Percentiles rank a stretch among this genome's conserved stretches.
Evolutionary conservation across 2,888 invertebrate genomes (phyloP).

Genomic region (Hypsopygia costalis): DNA sequence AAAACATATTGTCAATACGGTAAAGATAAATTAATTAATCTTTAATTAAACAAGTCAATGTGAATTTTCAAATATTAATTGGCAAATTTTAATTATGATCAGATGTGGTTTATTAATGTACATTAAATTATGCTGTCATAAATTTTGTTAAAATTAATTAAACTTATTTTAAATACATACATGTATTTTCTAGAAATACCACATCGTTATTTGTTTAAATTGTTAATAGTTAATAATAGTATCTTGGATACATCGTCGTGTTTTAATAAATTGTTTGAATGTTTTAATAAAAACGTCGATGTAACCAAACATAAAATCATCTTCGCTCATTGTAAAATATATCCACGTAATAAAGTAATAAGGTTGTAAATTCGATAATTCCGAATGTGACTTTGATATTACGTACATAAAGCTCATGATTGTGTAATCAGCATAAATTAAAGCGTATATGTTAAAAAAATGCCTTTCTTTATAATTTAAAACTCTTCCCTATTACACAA

Average conservation of each 20-base stretch:
- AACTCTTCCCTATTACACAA: no score
- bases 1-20: slow-evolving; percentile 71
- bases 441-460: slow-evolving; percentile 67
- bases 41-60: slow-evolving; percentile 45
- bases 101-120: slow-evolving; percentile 22
- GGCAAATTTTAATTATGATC: slow-evolving; percentile 24
- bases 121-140: background rate
- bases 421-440: slow-evolving; percentile 73
- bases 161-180: background rate
- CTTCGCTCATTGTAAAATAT: slow-evolving; percentile 62
- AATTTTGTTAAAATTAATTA: slow-evolving; percentile 4
- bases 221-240: slow-evolving; percentile 4
- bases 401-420: slow-evolving; percentile 64
- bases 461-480: slow-evolving; percentile 20
- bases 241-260: slow-evolving; percentile 1
- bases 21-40: slow-evolving; percentile 31
- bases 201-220: slow-evolving; percentile 2
- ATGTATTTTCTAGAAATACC: background rate
- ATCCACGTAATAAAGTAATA: slow-evolving; percentile 48
- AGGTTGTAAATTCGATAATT: slow-evolving; percentile 76
- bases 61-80: slow-evolving; percentile 41
- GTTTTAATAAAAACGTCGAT: background rate
- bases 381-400: slow-evolving; percentile 71
- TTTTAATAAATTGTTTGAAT: background rate
- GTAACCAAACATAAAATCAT: slow-evolving; percentile 10